Percentiles rank a stretch among this genome's conserved stretches.
These are phyloP conservation scores for Scrobipalpa costella DNA, from an alignment of 2,888 invertebrate genomes.

Conservation along the genomic window DNA sequence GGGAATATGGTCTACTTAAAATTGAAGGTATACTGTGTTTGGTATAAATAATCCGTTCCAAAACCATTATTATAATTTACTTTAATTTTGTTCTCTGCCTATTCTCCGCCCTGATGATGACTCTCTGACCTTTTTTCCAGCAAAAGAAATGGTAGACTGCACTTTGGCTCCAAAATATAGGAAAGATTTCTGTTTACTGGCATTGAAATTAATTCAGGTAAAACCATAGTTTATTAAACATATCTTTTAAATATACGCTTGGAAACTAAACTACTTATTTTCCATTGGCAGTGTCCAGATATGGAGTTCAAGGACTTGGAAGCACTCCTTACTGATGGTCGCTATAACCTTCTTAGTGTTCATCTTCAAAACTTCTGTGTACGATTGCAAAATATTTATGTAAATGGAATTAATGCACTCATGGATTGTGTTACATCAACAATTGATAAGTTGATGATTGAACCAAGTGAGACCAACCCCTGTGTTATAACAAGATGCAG, in stretches of 20 bases:
- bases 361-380: slow-evolving; percentile 82
- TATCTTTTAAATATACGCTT: too few relatives aligned
- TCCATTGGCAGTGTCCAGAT: slow-evolving; percentile 84
- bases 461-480: slow-evolving; percentile 69
- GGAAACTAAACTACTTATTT: too few relatives aligned
- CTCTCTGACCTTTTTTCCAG: slow-evolving; percentile 57
- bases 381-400: slow-evolving; percentile 80
- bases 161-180: slow-evolving; percentile 82
- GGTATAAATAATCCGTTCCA: too few relatives aligned
- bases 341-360: slow-evolving; percentile 79
- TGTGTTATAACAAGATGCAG: slow-evolving; percentile 83
- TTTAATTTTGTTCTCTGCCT: too few relatives aligned
- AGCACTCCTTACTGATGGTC: slow-evolving; percentile 82
- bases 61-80: too few relatives aligned
- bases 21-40: slow-evolving; percentile 64
- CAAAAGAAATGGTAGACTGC: slow-evolving; percentile 74
- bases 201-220: slow-evolving; percentile 90
- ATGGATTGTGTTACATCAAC: slow-evolving; percentile 82
- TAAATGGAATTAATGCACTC: slow-evolving; percentile 83
- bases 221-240: too few relatives aligned
- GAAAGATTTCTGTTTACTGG: slow-evolving; percentile 89
- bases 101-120: too few relatives aligned
- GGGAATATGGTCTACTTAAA: slow-evolving; percentile 86
- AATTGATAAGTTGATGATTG: slow-evolving; percentile 82
- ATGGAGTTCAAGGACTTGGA: slow-evolving; percentile 86